Conservation (phyloP, 2,113 vertebrate species). For the Vombatus ursinus region DNA sequence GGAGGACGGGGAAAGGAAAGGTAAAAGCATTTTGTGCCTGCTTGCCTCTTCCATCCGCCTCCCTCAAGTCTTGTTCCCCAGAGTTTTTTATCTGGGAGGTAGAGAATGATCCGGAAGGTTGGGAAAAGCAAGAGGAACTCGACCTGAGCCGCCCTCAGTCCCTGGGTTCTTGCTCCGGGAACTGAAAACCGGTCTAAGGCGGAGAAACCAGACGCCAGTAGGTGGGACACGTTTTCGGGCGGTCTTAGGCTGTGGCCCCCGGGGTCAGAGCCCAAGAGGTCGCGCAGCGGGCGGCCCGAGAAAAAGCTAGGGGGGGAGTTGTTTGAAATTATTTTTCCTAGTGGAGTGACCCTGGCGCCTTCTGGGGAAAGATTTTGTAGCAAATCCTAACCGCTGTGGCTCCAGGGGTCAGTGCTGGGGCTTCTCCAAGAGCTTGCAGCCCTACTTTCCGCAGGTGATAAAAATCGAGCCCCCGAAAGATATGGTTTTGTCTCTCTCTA, state of each 20-base stretch:
- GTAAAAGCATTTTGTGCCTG: background rate
- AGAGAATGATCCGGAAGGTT: background rate
- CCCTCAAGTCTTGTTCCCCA: background rate
- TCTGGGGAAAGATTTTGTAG: background rate
- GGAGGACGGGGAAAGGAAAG: background rate
- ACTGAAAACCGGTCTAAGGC: background rate
- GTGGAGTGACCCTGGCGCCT: background rate
- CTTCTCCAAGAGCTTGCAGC: background rate
- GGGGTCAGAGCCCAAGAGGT: background rate
- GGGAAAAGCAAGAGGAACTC: background rate
- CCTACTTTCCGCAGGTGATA: background rate
- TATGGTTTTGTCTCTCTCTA: background rate
- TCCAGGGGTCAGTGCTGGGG: background rate
- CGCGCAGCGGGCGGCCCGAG: background rate
- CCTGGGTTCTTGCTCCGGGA: background rate
- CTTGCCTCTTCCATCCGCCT: background rate
- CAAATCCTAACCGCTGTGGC: background rate
- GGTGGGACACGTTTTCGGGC: background rate
- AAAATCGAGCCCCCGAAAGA: background rate
- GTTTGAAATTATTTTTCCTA: constrained; percentile 1
- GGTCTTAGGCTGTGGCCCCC: background rate
- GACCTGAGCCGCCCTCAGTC: background rate
- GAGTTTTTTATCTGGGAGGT: background rate
- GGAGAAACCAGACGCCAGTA: background rate
- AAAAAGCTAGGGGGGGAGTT: background rate